Base-by-base conservation (phyloP, 2,888 invertebrate genomes). In the Tinea trinotella region DNA sequence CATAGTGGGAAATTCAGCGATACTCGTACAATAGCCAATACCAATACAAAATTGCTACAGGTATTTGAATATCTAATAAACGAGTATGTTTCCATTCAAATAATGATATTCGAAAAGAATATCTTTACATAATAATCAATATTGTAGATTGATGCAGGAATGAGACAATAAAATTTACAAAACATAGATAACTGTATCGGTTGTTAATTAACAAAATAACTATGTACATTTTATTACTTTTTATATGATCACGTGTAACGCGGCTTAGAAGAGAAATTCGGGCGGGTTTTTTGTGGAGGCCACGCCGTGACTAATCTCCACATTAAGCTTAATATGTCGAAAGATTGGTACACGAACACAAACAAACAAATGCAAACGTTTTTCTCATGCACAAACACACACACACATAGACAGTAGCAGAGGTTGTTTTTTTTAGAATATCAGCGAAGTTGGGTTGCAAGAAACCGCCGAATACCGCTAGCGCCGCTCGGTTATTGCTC, bases 401-500 rank as follows among this genome's bases (percentile, higher is more conserved):
- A 36, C 52, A 34, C 35, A 34, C 34, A 35, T 44, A 57, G 54
- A 60, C 62, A 60, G 34, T 35, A 13, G 36, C 17, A 15, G 70
- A 72, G 68, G 68, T 67, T 74, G 75, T 83, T 82, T 49, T 82
- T 84, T 81, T 77, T 76, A 67, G 76, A 81, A 80, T 80, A 74
- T 80, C 74, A 80, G 75, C 76, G 71, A 15, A 19, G 46, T 12
- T 19, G 46, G 46, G 44, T 44, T 44, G 17, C 19, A 19, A 50
- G 24, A 24, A 81, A 82, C 82, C 82, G 68, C 81, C 75, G 67
- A 79, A 81, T 84, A 84, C 84, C 84, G 84, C 84, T 84, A 84
- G 73, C 74, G 69, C 62, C 64, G 70, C 72, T 68, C 83, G 83
- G 84, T 83, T 85, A 83, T 83, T 84, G 84, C 84, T 83, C 84